A percentile compares a stretch with the other conserved stretches of the same genome.
Conservation (phyloP, 1,140 invertebrate genomes). For the Drosophila eugracilis region DNA sequence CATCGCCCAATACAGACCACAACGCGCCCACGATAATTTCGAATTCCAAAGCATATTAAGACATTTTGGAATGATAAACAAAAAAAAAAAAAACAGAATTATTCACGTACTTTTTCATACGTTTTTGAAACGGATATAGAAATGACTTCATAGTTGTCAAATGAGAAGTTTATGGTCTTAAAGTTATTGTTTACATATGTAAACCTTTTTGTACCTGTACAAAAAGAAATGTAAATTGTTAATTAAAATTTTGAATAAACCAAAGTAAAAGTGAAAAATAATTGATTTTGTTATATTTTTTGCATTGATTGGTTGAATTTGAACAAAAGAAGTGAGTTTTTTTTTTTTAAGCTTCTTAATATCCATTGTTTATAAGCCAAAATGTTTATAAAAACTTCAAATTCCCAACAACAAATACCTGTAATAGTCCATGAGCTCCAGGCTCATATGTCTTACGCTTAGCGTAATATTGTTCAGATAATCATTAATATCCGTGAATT, state of each 20-base stretch:
- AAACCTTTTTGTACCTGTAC: constrained; percentile 45
- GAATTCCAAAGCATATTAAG: not conserved
- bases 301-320: too few species aligned
- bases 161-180: constrained; percentile 14
- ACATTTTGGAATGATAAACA: not conserved
- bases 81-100: constrained; percentile 8
- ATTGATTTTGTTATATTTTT: too few species aligned
- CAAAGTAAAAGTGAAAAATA: not conserved
- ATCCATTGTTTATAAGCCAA: too few species aligned
- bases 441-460: not conserved
- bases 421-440: constrained; percentile 1
- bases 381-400: too few species aligned
- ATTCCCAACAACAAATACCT: too few species aligned
- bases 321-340: too few species aligned
- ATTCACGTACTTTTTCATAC: constrained; percentile 50
- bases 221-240: constrained; percentile 23
- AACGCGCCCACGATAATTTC: not conserved
- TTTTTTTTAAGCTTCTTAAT: too few species aligned
- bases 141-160: constrained; percentile 53
- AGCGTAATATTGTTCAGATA: not conserved
- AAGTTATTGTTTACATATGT: constrained; percentile 43
- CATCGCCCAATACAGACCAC: too few species aligned
- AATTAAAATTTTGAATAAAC: constrained; percentile 21
- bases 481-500: not conserved
- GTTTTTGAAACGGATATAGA: constrained; percentile 13